Conservation (phyloP, 30 jellyfish, hydroid and myxozoan species). For the Cassiopea andromeda region DNA sequence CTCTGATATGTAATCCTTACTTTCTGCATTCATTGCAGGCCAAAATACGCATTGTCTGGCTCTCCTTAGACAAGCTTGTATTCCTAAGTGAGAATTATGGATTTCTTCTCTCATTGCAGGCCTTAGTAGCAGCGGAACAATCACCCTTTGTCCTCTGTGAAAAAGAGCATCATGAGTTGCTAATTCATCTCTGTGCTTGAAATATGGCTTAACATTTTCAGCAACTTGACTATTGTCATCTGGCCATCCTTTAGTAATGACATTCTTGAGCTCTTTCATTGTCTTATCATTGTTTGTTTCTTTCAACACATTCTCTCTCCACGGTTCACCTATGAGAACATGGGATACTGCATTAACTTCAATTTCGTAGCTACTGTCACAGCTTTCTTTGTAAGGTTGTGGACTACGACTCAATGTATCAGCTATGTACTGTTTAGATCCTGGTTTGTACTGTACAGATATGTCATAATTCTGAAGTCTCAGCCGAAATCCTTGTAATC, state of each 20-base stretch:
- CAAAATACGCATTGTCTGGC: slow-evolving; percentile 13
- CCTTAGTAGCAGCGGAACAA: slow-evolving; percentile 34
- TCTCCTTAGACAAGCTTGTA: slow-evolving; percentile 64
- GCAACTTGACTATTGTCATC: slow-evolving; percentile 56
- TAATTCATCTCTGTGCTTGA: slow-evolving; percentile 62
- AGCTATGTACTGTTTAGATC: slow-evolving; percentile 64
- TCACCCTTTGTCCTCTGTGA: slow-evolving; percentile 56
- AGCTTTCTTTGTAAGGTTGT: slow-evolving; percentile 46
- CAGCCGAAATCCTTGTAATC: slow-evolving; percentile 38
- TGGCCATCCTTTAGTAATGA: slow-evolving; percentile 67
- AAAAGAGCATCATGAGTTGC: slow-evolving; percentile 44
- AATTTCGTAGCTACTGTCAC: slow-evolving; percentile 33
- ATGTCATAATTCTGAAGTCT: slow-evolving; percentile 60
- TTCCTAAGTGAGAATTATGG: slow-evolving; percentile 46
- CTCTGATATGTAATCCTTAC: slow-evolving; percentile 52
- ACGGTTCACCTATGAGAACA: slow-evolving; percentile 63
- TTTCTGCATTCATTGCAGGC: slow-evolving; percentile 63
- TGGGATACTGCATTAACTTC: slow-evolving; percentile 37
- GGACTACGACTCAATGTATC: slow-evolving; percentile 55
- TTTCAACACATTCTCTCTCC: slow-evolving; percentile 57
- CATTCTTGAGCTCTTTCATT: slow-evolving; percentile 43
- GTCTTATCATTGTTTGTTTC: slow-evolving; percentile 55
- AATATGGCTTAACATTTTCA: slow-evolving; percentile 54
- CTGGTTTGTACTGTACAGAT: slow-evolving; percentile 63
- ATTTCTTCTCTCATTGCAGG: slow-evolving; percentile 51